phyloP scores from a whole-genome alignment of 92 coral and sea anemone species.

The Parazoanthus atlanticus region DNA sequence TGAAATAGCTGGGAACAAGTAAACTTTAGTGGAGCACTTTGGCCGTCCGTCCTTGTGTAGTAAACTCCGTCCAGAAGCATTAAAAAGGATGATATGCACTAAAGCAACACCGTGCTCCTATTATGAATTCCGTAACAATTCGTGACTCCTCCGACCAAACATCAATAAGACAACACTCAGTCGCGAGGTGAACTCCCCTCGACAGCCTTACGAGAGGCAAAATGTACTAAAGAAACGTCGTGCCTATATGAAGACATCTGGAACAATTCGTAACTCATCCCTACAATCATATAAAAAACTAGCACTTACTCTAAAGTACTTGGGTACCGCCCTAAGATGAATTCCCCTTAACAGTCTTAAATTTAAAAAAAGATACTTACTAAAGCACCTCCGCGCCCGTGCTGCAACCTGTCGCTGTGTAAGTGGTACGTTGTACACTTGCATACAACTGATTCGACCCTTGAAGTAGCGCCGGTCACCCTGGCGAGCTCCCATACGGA shows the following conservation, averaged over 20 bases:
- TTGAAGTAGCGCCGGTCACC: slow-evolving; percentile 27
- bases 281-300: not conserved
- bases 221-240: not conserved
- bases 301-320: too few relatives aligned
- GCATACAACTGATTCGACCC: slow-evolving; percentile 39
- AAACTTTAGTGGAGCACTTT: too few relatives aligned
- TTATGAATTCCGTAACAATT: too few relatives aligned
- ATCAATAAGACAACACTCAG: not conserved
- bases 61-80: not conserved
- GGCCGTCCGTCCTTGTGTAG: not conserved
- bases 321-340: not conserved
- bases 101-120: not conserved
- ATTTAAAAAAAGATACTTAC: not conserved
- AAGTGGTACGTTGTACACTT: slow-evolving; percentile 11
- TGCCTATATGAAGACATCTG: not conserved
- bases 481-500: slow-evolving; percentile 35
- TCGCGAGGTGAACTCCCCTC: not conserved
- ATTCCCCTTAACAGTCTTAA: not conserved
- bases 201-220: not conserved
- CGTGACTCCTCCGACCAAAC: not conserved
- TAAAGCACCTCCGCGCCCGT: slow-evolving; percentile 30
- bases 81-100: too few relatives aligned
- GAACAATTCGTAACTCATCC: not conserved
- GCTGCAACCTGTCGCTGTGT: slow-evolving; percentile 20
- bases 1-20: too few relatives aligned